Evolutionary conservation across 2,113 vertebrate genomes (phyloP).

Genomic region (Ailuropoda melanoleuca): DNA sequence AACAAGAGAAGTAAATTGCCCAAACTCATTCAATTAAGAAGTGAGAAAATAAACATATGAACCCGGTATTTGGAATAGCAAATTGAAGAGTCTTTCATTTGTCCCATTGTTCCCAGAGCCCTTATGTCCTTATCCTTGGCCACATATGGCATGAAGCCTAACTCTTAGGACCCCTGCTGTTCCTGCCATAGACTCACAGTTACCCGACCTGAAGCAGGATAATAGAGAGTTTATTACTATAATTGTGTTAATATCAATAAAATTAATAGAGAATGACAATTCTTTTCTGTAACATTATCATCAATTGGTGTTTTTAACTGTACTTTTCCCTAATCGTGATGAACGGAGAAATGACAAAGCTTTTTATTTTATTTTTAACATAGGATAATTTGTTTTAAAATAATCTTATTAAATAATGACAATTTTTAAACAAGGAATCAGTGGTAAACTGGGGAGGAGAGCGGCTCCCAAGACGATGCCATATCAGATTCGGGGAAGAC

Average conservation of each 20-base stretch:
- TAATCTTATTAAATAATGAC: not conserved
- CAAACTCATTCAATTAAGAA: not conserved
- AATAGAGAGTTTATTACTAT: not conserved
- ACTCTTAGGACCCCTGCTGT: too few relatives aligned
- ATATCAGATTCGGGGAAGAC: not conserved
- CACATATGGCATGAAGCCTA: too few relatives aligned
- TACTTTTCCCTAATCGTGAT: not conserved
- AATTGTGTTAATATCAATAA: not conserved
- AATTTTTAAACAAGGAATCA: not conserved
- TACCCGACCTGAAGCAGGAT: not conserved
- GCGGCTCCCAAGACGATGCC: accelerated
- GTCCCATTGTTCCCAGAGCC: not conserved
- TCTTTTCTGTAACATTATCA: not conserved
- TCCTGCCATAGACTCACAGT: not conserved
- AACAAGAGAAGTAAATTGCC: not conserved
- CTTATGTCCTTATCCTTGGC: not conserved
- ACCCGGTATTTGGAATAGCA: not conserved
- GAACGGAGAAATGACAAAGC: not conserved
- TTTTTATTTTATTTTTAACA: not conserved
- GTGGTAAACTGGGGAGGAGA: not conserved
- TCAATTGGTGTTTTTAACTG: not conserved
- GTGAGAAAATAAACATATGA: not conserved
- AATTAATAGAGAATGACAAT: not conserved
- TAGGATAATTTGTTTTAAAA: not conserved
- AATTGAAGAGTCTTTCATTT: not conserved